phyloP scores from a whole-genome alignment of 1,140 invertebrate genomes.

The Drosophila cardini region DNA sequence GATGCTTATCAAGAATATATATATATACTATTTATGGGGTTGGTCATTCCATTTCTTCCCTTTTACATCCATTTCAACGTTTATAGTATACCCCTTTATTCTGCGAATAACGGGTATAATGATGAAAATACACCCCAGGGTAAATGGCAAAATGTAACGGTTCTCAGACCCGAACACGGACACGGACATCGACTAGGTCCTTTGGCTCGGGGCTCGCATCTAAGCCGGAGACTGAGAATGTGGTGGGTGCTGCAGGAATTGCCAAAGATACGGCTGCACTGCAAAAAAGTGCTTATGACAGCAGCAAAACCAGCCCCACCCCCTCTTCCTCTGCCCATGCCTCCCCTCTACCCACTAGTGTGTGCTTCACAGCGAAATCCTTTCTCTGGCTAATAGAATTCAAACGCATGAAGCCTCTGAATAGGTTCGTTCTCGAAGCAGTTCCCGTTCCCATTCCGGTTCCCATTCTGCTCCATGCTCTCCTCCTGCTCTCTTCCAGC shows the following conservation, averaged over 20 bases:
- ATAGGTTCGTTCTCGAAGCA: slow-evolving; percentile 78
- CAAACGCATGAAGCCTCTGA: slow-evolving; percentile 81
- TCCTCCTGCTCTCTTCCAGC: not conserved
- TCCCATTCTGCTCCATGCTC: not conserved
- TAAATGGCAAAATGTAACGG: slow-evolving; percentile 70
- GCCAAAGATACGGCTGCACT: slow-evolving; percentile 41
- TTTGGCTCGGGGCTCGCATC: not conserved
- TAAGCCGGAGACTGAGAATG: not conserved
- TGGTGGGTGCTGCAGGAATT: slow-evolving; percentile 19
- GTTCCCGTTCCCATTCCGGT: not conserved
- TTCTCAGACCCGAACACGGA: slow-evolving; percentile 15
- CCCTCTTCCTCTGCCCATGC: too few relatives aligned
- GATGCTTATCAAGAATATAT: too few relatives aligned
- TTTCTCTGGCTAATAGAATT: slow-evolving; percentile 81
- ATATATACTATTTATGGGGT: too few relatives aligned
- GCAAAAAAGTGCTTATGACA: slow-evolving; percentile 81
- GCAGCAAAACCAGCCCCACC: too few relatives aligned
- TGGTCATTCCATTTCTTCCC: too few relatives aligned
- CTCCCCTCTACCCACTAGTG: not conserved
- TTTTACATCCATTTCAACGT: too few relatives aligned
- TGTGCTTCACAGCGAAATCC: slow-evolving; percentile 58
- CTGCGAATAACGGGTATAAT: slow-evolving; percentile 16
- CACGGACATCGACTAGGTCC: slow-evolving; percentile 4
- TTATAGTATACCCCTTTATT: too few relatives aligned
- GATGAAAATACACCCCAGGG: slow-evolving; percentile 77